These are phyloP conservation scores for Solen grandis DNA, from an alignment of 1,140 invertebrate genomes.

Conservation along the genomic window DNA sequence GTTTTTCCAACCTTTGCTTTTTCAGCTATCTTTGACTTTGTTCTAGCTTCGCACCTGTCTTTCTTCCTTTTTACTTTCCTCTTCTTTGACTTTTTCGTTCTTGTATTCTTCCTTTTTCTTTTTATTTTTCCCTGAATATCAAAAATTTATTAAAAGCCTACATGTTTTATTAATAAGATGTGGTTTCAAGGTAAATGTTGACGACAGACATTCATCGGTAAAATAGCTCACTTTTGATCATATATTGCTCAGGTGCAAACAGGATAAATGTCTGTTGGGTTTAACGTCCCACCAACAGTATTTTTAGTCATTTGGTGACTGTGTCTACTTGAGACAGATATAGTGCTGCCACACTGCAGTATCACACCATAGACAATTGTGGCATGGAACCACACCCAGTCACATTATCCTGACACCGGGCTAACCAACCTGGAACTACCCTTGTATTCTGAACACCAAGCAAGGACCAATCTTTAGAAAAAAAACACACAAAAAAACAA, in stretches of 20 bases:
- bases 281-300: too few relatives aligned
- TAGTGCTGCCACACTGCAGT: too few relatives aligned
- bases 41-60: neutral
- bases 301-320: too few relatives aligned
- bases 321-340: too few relatives aligned
- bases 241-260: too few relatives aligned
- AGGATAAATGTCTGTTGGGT: too few relatives aligned
- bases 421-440: neutral
- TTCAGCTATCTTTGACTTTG: neutral
- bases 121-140: too few relatives aligned
- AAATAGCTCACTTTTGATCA: neutral
- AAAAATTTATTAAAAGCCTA: neutral
- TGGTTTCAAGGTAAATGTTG: slow-evolving; percentile 26
- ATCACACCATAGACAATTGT: too few relatives aligned
- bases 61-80: neutral
- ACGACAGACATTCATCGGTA: slow-evolving; percentile 3
- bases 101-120: neutral
- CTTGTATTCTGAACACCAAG: neutral
- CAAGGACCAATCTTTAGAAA: too few relatives aligned
- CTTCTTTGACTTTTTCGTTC: neutral
- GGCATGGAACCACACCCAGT: too few relatives aligned
- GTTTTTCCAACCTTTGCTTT: neutral
- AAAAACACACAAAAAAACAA: too few relatives aligned
- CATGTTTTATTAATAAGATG: neutral
- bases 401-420: too few relatives aligned